Evolutionary conservation across 2,113 vertebrate genomes (phyloP).

Genomic region (Labeo rohita): DNA sequence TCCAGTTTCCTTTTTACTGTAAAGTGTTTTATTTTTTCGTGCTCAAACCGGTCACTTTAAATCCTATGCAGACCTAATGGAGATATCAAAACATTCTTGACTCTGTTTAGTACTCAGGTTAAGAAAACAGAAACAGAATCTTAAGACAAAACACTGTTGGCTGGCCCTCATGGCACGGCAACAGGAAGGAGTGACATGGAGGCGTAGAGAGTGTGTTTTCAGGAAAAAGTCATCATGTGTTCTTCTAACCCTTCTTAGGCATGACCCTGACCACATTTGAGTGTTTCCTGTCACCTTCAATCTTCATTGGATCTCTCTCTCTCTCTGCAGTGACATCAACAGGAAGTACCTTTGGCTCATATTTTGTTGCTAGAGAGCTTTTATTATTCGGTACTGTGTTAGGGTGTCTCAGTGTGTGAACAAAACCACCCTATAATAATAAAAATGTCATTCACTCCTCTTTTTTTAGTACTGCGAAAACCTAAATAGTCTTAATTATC

Average conservation of each 20-base stretch:
- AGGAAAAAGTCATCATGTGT: slow-evolving; percentile 23
- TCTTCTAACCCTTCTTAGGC: slow-evolving; percentile 23
- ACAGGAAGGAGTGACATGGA: slow-evolving; percentile 31
- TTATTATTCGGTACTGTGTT: not conserved
- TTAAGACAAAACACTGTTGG: slow-evolving; percentile 40
- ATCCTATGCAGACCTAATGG: slow-evolving; percentile 8
- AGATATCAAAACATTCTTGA: slow-evolving; percentile 20
- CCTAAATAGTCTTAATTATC: too few species aligned
- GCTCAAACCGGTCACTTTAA: not conserved
- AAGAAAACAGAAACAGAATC: slow-evolving; percentile 19
- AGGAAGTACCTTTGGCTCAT: slow-evolving; percentile 22
- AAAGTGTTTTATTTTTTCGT: slow-evolving; percentile 22
- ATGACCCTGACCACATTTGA: slow-evolving; percentile 37
- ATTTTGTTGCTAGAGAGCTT: slow-evolving; percentile 17
- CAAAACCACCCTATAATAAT: too few species aligned
- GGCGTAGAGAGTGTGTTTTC: slow-evolving; percentile 34
- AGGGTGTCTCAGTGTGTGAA: not conserved
- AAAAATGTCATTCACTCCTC: too few species aligned
- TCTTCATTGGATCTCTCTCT: slow-evolving; percentile 34
- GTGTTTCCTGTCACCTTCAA: slow-evolving; percentile 52
- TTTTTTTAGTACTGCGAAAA: too few species aligned
- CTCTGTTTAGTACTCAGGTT: not conserved
- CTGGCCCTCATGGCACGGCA: slow-evolving; percentile 29
- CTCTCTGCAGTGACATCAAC: slow-evolving; percentile 29
- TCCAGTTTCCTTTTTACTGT: slow-evolving; percentile 4